Percentiles rank a stretch among this genome's conserved stretches.
phyloP scores from a whole-genome alignment of 2,797 vertebrate genomes.

The Myiothlypis coronata region DNA sequence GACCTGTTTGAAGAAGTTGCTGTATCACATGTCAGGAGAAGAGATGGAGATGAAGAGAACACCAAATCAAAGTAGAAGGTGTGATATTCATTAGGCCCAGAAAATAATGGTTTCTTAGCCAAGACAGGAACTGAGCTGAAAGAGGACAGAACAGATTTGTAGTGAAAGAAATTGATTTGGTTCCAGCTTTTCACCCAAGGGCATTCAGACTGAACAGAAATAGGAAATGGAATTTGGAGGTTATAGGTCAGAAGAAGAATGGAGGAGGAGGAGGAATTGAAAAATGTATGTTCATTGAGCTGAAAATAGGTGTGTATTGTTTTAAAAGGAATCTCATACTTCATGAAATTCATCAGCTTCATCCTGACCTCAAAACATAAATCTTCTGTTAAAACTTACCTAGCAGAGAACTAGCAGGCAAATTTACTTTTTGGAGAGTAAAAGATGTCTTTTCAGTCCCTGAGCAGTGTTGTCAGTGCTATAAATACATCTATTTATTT shows the following conservation, averaged over 20 bases:
- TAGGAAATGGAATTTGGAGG: neutral
- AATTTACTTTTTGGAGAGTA: neutral
- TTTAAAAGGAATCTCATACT: constrained; percentile 29
- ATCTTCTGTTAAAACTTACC: constrained; percentile 8
- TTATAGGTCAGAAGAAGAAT: constrained; percentile 9
- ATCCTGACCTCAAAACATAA: constrained; percentile 21
- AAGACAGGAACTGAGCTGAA: neutral
- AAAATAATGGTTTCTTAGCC: neutral
- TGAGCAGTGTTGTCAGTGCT: neutral
- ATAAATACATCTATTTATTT: neutral
- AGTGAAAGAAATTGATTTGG: constrained; percentile 9
- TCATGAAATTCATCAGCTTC: constrained; percentile 16
- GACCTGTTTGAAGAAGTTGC: neutral
- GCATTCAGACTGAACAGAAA: neutral
- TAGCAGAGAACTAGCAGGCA: neutral
- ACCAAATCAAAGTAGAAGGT: neutral
- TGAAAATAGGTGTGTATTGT: constrained; percentile 41
- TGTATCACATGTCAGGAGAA: neutral
- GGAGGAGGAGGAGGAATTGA: neutral
- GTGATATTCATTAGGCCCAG: neutral
- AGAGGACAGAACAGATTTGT: neutral
- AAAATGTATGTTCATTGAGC: constrained; percentile 26
- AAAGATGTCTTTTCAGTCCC: neutral
- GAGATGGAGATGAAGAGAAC: neutral
- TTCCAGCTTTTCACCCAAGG: neutral